Percentiles rank a stretch among this genome's conserved stretches.
phyloP scores from a whole-genome alignment of 2,113 vertebrate species.

The Asarcornis scutulata region DNA sequence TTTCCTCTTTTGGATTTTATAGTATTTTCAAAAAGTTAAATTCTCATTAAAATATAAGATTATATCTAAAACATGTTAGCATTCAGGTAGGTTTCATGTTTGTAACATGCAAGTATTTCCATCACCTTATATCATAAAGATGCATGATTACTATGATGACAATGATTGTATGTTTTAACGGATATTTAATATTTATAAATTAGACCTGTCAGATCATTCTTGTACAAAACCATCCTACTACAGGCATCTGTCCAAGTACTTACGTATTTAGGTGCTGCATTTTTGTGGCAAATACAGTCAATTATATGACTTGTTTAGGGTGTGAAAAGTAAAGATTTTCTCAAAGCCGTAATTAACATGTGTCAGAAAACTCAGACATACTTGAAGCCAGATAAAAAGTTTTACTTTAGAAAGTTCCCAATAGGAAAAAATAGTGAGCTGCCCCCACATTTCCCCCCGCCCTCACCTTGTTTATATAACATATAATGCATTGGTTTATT shows the following conservation, averaged over 20 bases:
- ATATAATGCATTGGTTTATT: not conserved
- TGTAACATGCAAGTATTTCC: not conserved
- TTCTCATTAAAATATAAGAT: not conserved
- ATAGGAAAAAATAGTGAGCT: not conserved
- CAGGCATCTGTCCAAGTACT: not conserved
- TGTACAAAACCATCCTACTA: not conserved
- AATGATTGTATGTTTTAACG: not conserved
- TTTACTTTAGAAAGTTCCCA: not conserved
- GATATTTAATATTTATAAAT: not conserved
- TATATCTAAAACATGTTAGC: not conserved
- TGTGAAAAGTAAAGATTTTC: not conserved
- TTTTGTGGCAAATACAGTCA: not conserved
- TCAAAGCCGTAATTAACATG: not conserved
- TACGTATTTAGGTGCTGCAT: not conserved
- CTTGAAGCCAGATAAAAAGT: not conserved
- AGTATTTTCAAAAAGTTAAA: not conserved
- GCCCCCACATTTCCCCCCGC: too few relatives aligned
- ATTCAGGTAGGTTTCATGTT: not conserved
- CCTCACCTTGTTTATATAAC: not conserved
- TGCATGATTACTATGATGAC: not conserved
- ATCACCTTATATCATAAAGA: not conserved
- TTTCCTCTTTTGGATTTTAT: not conserved
- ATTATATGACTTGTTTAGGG: not conserved
- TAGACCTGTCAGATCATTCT: not conserved
- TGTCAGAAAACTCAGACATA: not conserved